Evolutionary conservation across 2,888 invertebrate genomes (phyloP).

Genomic region (Adineta ricciae): DNA sequence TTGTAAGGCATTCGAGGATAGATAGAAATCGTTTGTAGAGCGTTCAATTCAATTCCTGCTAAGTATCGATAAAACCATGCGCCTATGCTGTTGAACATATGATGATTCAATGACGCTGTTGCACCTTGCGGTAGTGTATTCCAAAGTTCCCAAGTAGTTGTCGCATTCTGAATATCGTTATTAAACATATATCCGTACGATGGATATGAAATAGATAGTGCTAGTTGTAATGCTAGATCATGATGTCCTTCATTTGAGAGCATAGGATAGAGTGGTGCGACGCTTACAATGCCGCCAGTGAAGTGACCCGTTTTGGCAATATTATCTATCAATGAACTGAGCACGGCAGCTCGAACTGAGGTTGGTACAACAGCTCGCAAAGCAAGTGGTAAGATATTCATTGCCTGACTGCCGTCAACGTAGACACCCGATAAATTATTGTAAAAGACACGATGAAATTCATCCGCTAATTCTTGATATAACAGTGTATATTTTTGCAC

Average conservation of each 20-base stretch:
- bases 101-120: background rate
- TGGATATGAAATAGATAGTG: background rate
- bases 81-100: background rate
- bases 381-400: background rate
- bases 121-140: background rate
- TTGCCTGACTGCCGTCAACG: background rate
- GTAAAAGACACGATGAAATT: background rate
- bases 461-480: background rate
- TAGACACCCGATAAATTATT: background rate
- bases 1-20: background rate
- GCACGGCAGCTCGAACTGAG: background rate
- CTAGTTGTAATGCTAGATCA: background rate
- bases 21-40: background rate
- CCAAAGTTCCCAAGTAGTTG: background rate
- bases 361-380: background rate
- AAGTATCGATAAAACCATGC: slow-evolving; percentile 12
- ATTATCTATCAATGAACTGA: background rate
- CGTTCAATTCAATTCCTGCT: background rate
- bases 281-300: background rate
- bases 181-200: slow-evolving; percentile 1
- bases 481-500: background rate
- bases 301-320: background rate
- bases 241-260: background rate
- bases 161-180: slow-evolving; percentile 1
- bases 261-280: background rate